phyloP scores from a whole-genome alignment of 1,140 invertebrate genomes.

The Megathymus violae region DNA sequence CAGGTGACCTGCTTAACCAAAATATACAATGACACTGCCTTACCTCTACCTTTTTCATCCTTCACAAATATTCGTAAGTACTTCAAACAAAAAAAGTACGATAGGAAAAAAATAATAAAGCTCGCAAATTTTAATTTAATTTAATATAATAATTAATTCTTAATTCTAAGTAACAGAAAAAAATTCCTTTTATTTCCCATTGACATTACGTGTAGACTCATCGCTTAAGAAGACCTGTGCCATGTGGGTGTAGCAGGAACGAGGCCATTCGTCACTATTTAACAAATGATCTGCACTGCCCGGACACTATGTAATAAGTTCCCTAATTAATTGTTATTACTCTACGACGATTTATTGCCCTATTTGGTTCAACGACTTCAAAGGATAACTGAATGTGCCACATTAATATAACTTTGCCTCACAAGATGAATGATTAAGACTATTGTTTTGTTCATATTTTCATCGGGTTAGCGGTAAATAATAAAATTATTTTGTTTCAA shows the following conservation, averaged over 20 bases:
- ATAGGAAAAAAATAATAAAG: too few species aligned
- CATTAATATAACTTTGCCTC: conserved; percentile 34
- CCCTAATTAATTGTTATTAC: conserved; percentile 70
- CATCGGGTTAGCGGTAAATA: conserved; percentile 2
- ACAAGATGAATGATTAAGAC: conserved; percentile 22
- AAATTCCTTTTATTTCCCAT: not conserved
- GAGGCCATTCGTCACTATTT: conserved; percentile 45
- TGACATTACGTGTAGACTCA: not conserved
- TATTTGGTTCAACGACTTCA: conserved; percentile 48
- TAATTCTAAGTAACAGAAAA: not conserved
- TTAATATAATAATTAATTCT: too few species aligned
- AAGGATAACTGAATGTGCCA: conserved; percentile 26
- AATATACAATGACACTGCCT: too few species aligned
- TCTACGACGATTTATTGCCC: conserved; percentile 47
- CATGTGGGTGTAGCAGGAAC: conserved; percentile 23
- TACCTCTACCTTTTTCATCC: too few species aligned
- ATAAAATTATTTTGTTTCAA: conserved; percentile 20
- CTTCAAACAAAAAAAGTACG: too few species aligned
- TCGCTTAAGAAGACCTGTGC: conserved; percentile 12
- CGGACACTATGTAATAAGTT: conserved; percentile 56
- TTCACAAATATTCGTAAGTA: too few species aligned
- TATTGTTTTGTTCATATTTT: conserved; percentile 6
- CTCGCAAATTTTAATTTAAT: too few species aligned
- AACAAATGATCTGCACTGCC: conserved; percentile 51
- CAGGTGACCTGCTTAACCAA: too few species aligned